Evolutionary conservation across 2,888 invertebrate species (phyloP), one percentile per base, ranked within the genome.

Genomic region (Pseudanteris insignis): DNA sequence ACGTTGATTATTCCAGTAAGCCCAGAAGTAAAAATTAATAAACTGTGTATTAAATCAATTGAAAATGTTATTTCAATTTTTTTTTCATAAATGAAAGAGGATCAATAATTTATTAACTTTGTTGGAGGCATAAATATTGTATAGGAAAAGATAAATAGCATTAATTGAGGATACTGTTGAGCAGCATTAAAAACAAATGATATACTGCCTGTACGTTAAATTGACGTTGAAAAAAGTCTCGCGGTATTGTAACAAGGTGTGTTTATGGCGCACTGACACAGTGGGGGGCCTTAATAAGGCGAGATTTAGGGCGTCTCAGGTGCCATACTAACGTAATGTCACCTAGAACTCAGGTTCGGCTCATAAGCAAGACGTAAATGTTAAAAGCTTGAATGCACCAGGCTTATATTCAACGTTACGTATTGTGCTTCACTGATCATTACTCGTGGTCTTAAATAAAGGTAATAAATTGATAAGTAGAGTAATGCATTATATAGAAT

Each of bases 271-370:
- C 43, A 32, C 21, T 7, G 25, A 43, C 21, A 46, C 38, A 9
- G 29, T 40, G 14, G 21, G 29, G 37, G 54, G 62, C 67, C 70
- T 73, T 72, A 76, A 74, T 70, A 72, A 74, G 70, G 67, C 58
- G 69, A 71, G 71, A 75, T 73, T 74, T 71, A 72, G 67, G 66
- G 66, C 63, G 71, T 65, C 73, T 67, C 74, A 75, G 75, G 71
- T 75, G 75, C 34, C 40, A n/a, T n/a, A n/a, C n/a, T n/a, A 37
- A 65, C 61, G 71, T 70, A 70, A 70, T 66, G 68, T 67, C 63
- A 67, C 64, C 59, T 57, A 47, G 50, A 60, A 51, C 64, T 62
- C 54, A 58, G 55, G 47, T 25, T 60, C 54, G 40, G 59, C 60
- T 36, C 64, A 67, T 68, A 70, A 67, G 67, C 67, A 48, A 58